These are phyloP conservation scores for Lithosia quadra DNA, from an alignment of 2,888 invertebrate genomes.

Conservation along the genomic window DNA sequence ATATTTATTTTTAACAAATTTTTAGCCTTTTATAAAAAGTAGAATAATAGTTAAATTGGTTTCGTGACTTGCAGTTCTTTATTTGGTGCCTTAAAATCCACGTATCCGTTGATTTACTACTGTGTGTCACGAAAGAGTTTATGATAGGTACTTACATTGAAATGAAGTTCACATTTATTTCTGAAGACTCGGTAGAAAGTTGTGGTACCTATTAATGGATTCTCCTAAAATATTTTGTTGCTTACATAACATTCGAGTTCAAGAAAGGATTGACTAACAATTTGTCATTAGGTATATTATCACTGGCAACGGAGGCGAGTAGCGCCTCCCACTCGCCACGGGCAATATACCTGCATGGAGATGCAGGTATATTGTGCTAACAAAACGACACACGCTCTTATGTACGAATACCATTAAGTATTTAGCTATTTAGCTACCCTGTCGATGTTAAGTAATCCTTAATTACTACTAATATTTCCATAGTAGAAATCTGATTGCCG, in stretches of 20 bases:
- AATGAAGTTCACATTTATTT: not conserved
- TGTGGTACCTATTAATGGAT: not conserved
- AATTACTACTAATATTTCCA: too few species aligned
- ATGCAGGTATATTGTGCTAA: too few species aligned
- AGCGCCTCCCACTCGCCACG: too few species aligned
- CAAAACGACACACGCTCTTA: not conserved
- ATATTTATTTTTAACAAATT: not conserved
- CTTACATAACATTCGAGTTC: not conserved
- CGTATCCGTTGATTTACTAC: constrained; percentile 32
- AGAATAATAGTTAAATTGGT: constrained; percentile 34
- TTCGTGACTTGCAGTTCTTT: constrained; percentile 57
- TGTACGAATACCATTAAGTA: not conserved
- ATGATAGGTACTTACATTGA: too few species aligned
- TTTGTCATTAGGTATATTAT: too few species aligned
- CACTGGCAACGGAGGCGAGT: too few species aligned
- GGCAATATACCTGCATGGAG: too few species aligned
- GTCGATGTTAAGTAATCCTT: too few species aligned
- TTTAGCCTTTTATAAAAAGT: constrained; percentile 19
- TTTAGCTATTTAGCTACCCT: too few species aligned
- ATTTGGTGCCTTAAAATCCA: constrained; percentile 42
- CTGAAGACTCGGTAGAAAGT: not conserved
- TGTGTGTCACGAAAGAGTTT: not conserved
- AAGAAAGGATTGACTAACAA: not conserved
- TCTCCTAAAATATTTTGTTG: not conserved
- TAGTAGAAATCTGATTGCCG: too few species aligned